These are phyloP conservation scores for Pseudomyrmex dendroicus DNA, from an alignment of 1,140 invertebrate genomes.

Conservation along the genomic window DNA sequence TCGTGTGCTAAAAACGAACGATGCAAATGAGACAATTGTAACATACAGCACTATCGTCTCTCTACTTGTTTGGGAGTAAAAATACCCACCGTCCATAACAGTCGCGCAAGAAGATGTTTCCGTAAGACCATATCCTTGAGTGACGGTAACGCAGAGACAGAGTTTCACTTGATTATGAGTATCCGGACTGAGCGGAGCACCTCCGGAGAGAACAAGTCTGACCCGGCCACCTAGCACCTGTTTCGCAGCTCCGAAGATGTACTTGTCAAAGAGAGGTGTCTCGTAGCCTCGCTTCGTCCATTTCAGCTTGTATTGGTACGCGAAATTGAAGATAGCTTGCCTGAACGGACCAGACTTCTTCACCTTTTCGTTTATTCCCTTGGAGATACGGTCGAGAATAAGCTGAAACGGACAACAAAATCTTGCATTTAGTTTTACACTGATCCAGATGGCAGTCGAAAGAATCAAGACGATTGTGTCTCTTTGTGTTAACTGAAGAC, in stretches of 20 bases:
- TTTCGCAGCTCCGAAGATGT: slow-evolving; percentile 87
- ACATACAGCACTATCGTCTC: not conserved
- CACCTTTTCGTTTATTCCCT: slow-evolving; percentile 97
- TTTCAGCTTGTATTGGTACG: slow-evolving; percentile 95
- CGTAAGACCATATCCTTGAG: slow-evolving; percentile 98
- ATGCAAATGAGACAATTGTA: slow-evolving; percentile 45
- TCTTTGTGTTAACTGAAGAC: not conserved
- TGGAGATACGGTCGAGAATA: slow-evolving; percentile 97
- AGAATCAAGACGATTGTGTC: too few species aligned
- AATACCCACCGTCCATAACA: slow-evolving; percentile 91
- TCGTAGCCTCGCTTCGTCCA: slow-evolving; percentile 94
- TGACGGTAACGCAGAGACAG: slow-evolving; percentile 95
- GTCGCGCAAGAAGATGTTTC: slow-evolving; percentile 98
- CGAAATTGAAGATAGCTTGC: slow-evolving; percentile 95
- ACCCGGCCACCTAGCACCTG: slow-evolving; percentile 94
- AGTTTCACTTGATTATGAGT: slow-evolving; percentile 98
- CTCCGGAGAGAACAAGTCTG: slow-evolving; percentile 94
- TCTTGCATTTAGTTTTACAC: not conserved
- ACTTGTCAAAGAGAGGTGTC: slow-evolving; percentile 91
- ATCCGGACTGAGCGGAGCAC: slow-evolving; percentile 97
- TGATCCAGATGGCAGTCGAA: too few species aligned
- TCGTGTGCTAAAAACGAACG: slow-evolving; percentile 86
- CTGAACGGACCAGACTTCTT: slow-evolving; percentile 90
- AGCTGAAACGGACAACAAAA: slow-evolving; percentile 87
- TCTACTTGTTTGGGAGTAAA: not conserved